These are phyloP conservation scores for Eupeodes luniger DNA, from an alignment of 2,888 invertebrate genomes.

Conservation along the genomic window DNA sequence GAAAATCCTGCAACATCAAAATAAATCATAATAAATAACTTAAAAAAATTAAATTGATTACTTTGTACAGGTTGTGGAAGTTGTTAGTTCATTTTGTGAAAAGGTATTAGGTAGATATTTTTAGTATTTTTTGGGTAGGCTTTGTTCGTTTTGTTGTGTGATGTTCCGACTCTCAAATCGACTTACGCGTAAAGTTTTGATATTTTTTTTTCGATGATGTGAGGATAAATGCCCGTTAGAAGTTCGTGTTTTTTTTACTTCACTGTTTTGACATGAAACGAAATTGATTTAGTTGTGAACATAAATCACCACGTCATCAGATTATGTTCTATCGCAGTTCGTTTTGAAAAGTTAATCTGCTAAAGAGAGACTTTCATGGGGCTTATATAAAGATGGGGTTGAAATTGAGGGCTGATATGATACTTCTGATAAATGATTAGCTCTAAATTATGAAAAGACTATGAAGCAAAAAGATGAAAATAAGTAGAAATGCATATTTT, in stretches of 20 bases:
- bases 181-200: slow-evolving; percentile 66
- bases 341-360: slow-evolving; percentile 73
- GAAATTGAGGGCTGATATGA: slow-evolving; percentile 7
- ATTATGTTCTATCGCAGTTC: slow-evolving; percentile 63
- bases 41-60: slow-evolving; percentile 75
- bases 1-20: slow-evolving; percentile 63
- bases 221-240: slow-evolving; percentile 2
- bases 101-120: too few relatives aligned
- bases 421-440: slow-evolving; percentile 25
- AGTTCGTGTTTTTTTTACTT: neutral
- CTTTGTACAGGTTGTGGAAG: slow-evolving; percentile 72
- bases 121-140: neutral
- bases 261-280: slow-evolving; percentile 37
- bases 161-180: slow-evolving; percentile 34
- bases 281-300: slow-evolving; percentile 74
- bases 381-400: slow-evolving; percentile 14
- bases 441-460: neutral
- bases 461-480: neutral
- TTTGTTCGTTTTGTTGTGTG: slow-evolving; percentile 1
- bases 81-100: slow-evolving; percentile 12
- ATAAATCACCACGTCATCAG: slow-evolving; percentile 74
- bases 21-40: slow-evolving; percentile 76
- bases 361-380: slow-evolving; percentile 65
- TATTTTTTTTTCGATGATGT: slow-evolving; percentile 19
- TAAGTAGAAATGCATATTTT: neutral